A percentile compares a stretch with the other conserved stretches of the same genome.
Evolutionary conservation across 2,797 vertebrate species (phyloP).

Genomic region (Alfaro cultratus): DNA sequence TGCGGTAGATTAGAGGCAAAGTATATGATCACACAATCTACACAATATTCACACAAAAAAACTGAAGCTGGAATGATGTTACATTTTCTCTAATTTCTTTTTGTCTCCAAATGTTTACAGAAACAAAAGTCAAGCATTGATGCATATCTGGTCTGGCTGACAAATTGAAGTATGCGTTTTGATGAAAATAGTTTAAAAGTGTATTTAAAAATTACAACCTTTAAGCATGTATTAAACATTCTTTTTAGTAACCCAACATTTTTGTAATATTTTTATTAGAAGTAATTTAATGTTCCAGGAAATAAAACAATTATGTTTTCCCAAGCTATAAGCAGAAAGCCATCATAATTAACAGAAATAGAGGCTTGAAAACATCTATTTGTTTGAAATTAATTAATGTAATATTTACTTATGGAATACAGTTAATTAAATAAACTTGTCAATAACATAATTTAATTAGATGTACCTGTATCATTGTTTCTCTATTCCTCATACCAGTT

Average conservation of each 20-base stretch:
- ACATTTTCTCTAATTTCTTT: conserved; percentile 17
- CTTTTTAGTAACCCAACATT: background rate
- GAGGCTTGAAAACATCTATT: background rate
- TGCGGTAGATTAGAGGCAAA: conserved; percentile 58
- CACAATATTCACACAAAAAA: conserved; percentile 26
- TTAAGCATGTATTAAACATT: background rate
- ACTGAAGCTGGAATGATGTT: background rate
- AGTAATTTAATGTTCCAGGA: background rate
- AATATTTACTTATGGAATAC: background rate
- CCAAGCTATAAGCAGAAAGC: background rate
- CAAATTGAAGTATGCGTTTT: background rate
- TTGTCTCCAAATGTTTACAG: background rate
- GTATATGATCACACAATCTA: conserved; percentile 34
- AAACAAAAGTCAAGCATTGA: background rate
- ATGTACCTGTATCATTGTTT: background rate
- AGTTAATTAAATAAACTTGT: background rate
- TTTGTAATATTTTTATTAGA: background rate
- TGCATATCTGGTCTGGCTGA: too few species aligned
- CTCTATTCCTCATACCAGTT: background rate
- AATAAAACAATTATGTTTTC: background rate
- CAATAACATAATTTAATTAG: background rate
- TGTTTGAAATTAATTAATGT: background rate
- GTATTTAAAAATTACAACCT: background rate
- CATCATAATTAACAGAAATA: background rate
- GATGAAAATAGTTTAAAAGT: background rate